phyloP scores from a whole-genome alignment of 2,797 vertebrate genomes.

The Merluccius polli region DNA sequence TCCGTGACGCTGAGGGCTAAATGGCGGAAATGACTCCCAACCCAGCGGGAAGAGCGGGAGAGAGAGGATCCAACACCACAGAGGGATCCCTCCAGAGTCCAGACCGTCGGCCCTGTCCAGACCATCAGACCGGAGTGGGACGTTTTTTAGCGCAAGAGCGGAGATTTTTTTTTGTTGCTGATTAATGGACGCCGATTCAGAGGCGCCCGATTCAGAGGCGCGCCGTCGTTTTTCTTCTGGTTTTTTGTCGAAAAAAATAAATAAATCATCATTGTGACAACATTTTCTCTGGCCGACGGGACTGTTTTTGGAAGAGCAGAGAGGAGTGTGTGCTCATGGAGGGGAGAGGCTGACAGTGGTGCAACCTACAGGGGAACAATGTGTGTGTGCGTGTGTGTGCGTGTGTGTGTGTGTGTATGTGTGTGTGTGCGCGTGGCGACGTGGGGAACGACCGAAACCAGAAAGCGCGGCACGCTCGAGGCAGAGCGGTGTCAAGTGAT shows the following conservation, averaged over 20 bases:
- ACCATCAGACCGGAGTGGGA: conserved; percentile 49
- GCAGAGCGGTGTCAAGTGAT: conserved; percentile 47
- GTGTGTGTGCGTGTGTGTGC: too few species aligned
- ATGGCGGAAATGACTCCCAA: conserved; percentile 42
- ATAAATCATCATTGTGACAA: not conserved
- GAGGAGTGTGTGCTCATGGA: conserved; percentile 14
- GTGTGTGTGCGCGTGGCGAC: too few species aligned
- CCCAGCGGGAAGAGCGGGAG: conserved; percentile 29
- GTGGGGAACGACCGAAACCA: too few species aligned
- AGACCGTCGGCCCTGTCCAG: too few species aligned
- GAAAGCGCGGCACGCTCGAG: conserved; percentile 35
- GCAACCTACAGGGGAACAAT: conserved; percentile 2
- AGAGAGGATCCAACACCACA: conserved; percentile 9
- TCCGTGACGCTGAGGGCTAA: conserved; percentile 54
- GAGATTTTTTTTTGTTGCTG: conserved; percentile 30
- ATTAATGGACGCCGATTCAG: conserved; percentile 27
- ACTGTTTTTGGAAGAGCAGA: conserved; percentile 15
- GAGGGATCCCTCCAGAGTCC: conserved; percentile 35
- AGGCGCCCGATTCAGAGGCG: not conserved
- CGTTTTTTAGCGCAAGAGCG: conserved; percentile 29
- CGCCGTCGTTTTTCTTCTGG: conserved; percentile 15
- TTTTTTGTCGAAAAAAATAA: conserved; percentile 34
- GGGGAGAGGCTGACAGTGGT: conserved; percentile 25
- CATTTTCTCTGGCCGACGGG: not conserved
- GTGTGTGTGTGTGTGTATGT: too few species aligned